Evolutionary conservation across 2,888 invertebrate species (phyloP).

Genomic region (Lutraria lutraria): DNA sequence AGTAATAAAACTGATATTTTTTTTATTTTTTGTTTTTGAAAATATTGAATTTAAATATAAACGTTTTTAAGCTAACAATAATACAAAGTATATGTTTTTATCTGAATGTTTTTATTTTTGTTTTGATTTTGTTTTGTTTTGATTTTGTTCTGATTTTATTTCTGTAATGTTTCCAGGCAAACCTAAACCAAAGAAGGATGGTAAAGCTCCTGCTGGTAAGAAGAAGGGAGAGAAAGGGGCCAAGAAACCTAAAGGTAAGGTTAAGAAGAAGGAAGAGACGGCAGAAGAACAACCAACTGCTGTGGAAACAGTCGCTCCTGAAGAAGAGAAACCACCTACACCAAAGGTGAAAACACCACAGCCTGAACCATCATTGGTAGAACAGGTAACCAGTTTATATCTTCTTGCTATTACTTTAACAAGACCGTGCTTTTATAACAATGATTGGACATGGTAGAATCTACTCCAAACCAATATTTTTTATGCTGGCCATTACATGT

Average conservation of each 20-base stretch:
- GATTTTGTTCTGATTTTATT: too few species aligned
- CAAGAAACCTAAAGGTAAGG: conserved; percentile 71
- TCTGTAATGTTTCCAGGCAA: conserved; percentile 63
- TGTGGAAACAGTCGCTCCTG: conserved; percentile 49
- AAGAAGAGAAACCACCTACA: conserved; percentile 64
- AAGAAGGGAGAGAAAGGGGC: conserved; percentile 60
- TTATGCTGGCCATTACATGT: not conserved
- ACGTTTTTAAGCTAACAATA: too few species aligned
- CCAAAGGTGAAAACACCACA: conserved; percentile 59
- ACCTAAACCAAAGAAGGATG: conserved; percentile 74
- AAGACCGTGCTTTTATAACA: not conserved
- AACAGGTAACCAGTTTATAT: conserved; percentile 45
- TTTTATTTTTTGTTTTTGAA: too few species aligned
- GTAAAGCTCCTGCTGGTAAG: conserved; percentile 63
- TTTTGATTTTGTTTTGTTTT: too few species aligned
- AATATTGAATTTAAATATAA: too few species aligned
- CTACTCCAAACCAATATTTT: not conserved
- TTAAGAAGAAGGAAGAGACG: conserved; percentile 72
- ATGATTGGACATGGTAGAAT: not conserved
- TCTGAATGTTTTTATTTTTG: too few species aligned
- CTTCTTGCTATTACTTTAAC: not conserved
- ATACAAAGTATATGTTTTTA: too few species aligned
- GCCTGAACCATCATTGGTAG: conserved; percentile 62
- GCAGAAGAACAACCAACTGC: conserved; percentile 64
- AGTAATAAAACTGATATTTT: too few species aligned